These are phyloP conservation scores for Zaprionus taronus DNA, from an alignment of 1,140 invertebrate genomes.

Conservation along the genomic window DNA sequence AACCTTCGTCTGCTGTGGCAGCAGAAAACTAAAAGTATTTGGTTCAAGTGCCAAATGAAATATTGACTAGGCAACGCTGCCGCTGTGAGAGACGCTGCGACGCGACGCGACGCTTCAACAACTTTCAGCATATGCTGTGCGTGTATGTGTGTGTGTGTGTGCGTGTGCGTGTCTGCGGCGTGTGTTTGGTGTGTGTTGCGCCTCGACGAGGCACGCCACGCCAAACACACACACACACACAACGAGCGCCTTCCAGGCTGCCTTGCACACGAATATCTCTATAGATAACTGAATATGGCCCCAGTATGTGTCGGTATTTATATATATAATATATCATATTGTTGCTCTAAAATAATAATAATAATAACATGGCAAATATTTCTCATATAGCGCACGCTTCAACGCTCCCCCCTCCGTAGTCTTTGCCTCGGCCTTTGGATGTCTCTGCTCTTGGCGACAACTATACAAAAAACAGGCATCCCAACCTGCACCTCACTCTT, in stretches of 20 bases:
- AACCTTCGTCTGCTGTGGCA: constrained; percentile 48
- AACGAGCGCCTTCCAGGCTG: constrained; percentile 14
- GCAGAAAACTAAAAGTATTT: constrained; percentile 80
- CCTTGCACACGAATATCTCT: background rate
- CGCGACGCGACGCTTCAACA: constrained; percentile 11
- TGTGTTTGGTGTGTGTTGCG: background rate
- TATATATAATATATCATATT: constrained; percentile 42
- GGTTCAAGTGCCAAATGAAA: constrained; percentile 82
- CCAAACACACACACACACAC: background rate
- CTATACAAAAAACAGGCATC: constrained; percentile 53
- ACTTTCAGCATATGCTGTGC: constrained; percentile 65
- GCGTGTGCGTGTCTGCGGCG: constrained; percentile 6
- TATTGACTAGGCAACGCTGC: constrained; percentile 75
- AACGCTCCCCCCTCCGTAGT: background rate
- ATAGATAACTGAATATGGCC: background rate
- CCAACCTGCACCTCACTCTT: background rate
- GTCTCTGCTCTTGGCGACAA: constrained; percentile 45
- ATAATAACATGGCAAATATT: constrained; percentile 67
- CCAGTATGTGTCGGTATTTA: background rate
- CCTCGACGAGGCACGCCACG: too few species aligned
- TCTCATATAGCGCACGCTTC: constrained; percentile 28
- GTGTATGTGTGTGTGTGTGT: background rate
- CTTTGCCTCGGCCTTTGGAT: background rate
- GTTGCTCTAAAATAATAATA: constrained; percentile 73
- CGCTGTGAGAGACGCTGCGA: constrained; percentile 45